phyloP scores from a whole-genome alignment of 2,113 vertebrate genomes.

The Ovibos moschatus region DNA sequence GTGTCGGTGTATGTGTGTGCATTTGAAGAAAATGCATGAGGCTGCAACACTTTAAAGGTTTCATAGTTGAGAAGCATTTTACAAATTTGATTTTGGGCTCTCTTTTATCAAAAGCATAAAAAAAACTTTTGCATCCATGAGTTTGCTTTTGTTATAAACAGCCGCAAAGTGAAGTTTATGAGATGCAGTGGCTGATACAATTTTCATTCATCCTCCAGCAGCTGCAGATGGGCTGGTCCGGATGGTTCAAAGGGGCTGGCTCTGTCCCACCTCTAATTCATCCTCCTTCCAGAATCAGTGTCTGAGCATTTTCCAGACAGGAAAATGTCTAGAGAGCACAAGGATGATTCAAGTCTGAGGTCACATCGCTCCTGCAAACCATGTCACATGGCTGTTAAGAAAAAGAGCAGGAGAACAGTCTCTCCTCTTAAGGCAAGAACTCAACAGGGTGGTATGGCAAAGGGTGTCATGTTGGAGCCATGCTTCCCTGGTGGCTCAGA shows the following conservation, averaged over 20 bases:
- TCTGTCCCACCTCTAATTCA: not conserved
- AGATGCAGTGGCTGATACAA: not conserved
- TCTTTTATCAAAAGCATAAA: not conserved
- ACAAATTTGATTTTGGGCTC: not conserved
- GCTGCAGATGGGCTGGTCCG: not conserved
- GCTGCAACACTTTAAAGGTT: not conserved
- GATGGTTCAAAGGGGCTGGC: not conserved
- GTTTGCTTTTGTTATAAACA: not conserved
- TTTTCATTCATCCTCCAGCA: not conserved
- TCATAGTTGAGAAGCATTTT: not conserved
- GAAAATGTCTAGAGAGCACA: not conserved
- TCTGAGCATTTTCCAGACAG: not conserved
- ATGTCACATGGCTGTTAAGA: not conserved
- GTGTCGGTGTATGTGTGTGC: fast-evolving
- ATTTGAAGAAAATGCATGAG: not conserved
- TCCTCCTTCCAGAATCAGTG: not conserved
- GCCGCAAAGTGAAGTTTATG: not conserved
- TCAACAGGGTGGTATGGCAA: fast-evolving
- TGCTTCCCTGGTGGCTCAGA: not conserved
- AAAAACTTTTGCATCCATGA: not conserved
- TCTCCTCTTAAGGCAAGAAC: not conserved
- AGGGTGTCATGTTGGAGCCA: fast-evolving
- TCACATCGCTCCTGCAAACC: not conserved
- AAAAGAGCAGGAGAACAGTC: fast-evolving
- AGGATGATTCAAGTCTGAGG: too few relatives aligned